These are phyloP conservation scores for Ibidorhyncha struthersii DNA, from an alignment of 2,113 vertebrate species.

Conservation along the genomic window DNA sequence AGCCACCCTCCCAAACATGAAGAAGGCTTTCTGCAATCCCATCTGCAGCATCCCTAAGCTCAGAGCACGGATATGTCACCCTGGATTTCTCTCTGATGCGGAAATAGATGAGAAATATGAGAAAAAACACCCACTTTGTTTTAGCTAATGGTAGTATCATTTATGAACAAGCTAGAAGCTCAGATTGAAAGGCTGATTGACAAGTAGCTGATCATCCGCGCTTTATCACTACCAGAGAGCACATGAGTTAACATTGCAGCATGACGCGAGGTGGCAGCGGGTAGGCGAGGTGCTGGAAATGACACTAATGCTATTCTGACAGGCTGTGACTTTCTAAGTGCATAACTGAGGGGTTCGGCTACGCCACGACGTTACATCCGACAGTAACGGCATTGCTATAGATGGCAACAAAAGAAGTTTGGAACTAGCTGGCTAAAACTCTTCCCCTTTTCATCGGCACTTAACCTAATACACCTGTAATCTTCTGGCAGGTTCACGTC, in stretches of 20 bases:
- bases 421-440: background rate
- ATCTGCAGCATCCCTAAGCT: background rate
- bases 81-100: background rate
- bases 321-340: conserved; percentile 19
- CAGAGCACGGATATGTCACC: background rate
- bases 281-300: background rate
- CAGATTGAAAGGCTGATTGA: background rate
- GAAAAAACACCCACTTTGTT: conserved; percentile 2
- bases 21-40: background rate
- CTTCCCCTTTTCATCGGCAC: background rate
- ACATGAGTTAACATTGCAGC: background rate
- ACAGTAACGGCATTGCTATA: background rate
- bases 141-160: conserved; percentile 1
- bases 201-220: background rate
- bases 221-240: background rate
- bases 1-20: background rate
- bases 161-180: background rate
- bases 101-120: background rate
- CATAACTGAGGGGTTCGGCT: background rate
- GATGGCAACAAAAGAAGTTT: background rate
- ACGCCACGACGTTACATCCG: background rate
- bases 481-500: background rate
- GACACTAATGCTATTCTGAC: conserved; percentile 31
- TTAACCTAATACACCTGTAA: background rate
- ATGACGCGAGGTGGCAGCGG: background rate